Conservation (phyloP, 2,797 vertebrate genomes). For the Zenarchopterus dispar region DNA sequence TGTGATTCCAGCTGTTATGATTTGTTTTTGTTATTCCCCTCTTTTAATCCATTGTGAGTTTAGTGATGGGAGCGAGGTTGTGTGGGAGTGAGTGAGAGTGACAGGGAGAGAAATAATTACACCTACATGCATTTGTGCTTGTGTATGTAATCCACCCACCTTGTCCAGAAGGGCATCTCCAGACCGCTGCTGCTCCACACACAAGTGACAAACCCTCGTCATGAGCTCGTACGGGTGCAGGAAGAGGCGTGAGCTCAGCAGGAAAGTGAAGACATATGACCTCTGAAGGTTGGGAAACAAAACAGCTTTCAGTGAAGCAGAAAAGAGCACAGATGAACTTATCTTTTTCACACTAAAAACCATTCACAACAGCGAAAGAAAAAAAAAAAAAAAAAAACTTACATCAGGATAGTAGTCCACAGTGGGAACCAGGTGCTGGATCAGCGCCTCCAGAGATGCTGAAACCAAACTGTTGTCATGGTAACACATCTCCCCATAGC, state of each 20-base stretch:
- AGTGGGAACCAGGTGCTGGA: conserved; percentile 94
- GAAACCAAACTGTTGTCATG: conserved; percentile 96
- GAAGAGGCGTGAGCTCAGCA: conserved; percentile 94
- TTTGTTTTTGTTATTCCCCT: neutral
- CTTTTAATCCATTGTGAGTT: conserved; percentile 16
- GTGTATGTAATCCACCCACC: conserved; percentile 71
- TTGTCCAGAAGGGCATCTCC: conserved; percentile 92
- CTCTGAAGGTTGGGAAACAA: conserved; percentile 76
- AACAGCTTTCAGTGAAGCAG: conserved; percentile 18
- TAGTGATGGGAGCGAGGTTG: conserved; percentile 36
- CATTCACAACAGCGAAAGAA: neutral
- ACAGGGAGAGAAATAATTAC: conserved; percentile 33
- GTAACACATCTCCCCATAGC: conserved; percentile 90
- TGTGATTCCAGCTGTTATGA: neutral
- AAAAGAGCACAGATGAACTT: neutral
- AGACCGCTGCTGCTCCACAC: conserved; percentile 92
- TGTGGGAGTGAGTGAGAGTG: conserved; percentile 36
- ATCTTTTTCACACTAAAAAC: neutral
- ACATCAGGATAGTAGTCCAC: conserved; percentile 97
- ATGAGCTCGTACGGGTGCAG: conserved; percentile 94
- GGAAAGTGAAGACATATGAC: conserved; percentile 95
- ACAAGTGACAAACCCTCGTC: conserved; percentile 91
- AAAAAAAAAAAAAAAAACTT: conserved; percentile 51
- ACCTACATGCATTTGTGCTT: conserved; percentile 13
- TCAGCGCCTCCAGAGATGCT: conserved; percentile 94